phyloP scores from a whole-genome alignment of 2,797 vertebrate species.

The Poecilia wingei region DNA sequence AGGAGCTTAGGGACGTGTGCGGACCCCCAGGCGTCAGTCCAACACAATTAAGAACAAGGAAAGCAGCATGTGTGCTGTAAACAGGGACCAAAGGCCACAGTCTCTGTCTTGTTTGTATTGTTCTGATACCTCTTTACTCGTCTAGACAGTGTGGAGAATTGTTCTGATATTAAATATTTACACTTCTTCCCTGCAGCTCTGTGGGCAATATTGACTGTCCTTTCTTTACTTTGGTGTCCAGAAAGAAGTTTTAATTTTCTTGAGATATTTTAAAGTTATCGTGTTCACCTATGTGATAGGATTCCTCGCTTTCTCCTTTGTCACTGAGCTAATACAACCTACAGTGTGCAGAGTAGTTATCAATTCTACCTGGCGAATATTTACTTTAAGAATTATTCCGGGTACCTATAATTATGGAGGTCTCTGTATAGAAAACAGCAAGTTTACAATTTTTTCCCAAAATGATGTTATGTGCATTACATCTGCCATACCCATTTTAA shows the following conservation, averaged over 20 bases:
- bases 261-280: constrained; percentile 8
- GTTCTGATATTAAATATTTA: constrained; percentile 56
- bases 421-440: neutral
- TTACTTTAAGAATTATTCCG: neutral
- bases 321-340: neutral
- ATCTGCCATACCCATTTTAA: neutral
- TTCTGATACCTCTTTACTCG: constrained; percentile 49
- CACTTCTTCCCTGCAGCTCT: constrained; percentile 14
- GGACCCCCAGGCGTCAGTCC: constrained; percentile 67
- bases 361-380: neutral
- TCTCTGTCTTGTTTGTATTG: constrained; percentile 60
- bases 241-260: constrained; percentile 2
- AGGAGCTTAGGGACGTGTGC: constrained; percentile 65
- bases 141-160: constrained; percentile 60
- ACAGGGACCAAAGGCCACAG: constrained; percentile 46
- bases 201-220: constrained; percentile 10
- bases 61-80: constrained; percentile 60
- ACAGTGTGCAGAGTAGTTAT: neutral
- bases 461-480: neutral
- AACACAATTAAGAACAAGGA: constrained; percentile 79
- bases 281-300: neutral
- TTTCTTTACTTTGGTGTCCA: constrained; percentile 13
- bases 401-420: neutral
- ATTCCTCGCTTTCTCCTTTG: constrained; percentile 5
- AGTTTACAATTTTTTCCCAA: neutral